These are phyloP conservation scores for Ptychoptera contaminata DNA, from an alignment of 2,888 invertebrate species.

Conservation along the genomic window DNA sequence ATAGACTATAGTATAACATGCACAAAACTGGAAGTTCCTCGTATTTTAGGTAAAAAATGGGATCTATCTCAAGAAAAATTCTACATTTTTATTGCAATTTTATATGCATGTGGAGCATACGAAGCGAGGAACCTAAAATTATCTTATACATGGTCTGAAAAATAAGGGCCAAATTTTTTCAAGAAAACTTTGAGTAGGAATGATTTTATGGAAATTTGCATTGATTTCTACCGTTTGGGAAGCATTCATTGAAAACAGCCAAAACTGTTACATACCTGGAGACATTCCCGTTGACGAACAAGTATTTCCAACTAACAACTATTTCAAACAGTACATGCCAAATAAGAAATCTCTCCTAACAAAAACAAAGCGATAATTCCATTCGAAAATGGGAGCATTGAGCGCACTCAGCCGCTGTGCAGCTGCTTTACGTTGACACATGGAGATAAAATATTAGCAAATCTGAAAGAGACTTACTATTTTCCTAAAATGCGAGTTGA, in stretches of 20 bases:
- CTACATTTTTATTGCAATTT: neutral
- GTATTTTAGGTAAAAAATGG: neutral
- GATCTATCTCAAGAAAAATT: neutral
- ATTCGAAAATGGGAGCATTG: too few relatives aligned
- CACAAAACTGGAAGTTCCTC: neutral
- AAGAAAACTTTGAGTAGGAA: neutral
- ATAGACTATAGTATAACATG: neutral
- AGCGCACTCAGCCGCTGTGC: too few relatives aligned
- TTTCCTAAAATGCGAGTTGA: too few relatives aligned
- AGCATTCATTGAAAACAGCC: too few relatives aligned
- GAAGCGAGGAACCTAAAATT: neutral
- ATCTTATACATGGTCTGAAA: neutral
- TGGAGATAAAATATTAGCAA: too few relatives aligned
- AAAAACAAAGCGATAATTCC: too few relatives aligned
- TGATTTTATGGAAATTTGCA: neutral
- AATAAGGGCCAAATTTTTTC: neutral
- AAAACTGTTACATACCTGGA: neutral
- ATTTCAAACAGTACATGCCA: conserved; percentile 17
- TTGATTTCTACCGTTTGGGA: too few relatives aligned
- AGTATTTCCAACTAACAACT: conserved; percentile 15
- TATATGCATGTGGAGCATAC: neutral
- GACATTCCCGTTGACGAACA: conserved; percentile 12
- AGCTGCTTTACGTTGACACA: too few relatives aligned
- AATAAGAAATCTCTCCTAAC: too few relatives aligned
- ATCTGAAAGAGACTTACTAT: too few relatives aligned